Conservation (phyloP, 1,140 invertebrate genomes). For the Drosophila tropicalis region DNA sequence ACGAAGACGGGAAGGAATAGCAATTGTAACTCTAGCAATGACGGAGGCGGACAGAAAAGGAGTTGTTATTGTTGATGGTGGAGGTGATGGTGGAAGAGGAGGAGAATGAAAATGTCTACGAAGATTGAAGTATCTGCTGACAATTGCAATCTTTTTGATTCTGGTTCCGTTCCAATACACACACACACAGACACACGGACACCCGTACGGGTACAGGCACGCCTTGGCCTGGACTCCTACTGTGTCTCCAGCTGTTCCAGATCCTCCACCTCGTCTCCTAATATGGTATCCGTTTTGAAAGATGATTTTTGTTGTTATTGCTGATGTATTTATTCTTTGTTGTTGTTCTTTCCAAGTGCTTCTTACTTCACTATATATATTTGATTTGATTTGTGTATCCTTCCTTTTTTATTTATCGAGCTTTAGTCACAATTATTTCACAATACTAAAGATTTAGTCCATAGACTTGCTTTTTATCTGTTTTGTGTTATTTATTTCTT, state of each 20-base stretch:
- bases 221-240: background rate
- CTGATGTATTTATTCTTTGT: conserved; percentile 1
- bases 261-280: background rate
- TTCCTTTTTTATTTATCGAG: conserved; percentile 1
- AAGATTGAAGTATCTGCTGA: background rate
- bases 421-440: conserved; percentile 4
- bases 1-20: background rate
- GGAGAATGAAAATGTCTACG: background rate
- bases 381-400: conserved; percentile 5
- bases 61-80: background rate
- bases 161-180: background rate
- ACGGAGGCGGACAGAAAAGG: background rate
- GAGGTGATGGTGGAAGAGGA: background rate
- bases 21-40: background rate
- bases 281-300: background rate
- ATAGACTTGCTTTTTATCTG: conserved; percentile 22
- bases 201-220: background rate
- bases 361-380: conserved; percentile 3
- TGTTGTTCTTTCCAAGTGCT: background rate
- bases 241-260: background rate
- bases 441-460: conserved; percentile 27
- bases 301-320: background rate
- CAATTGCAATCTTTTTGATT: conserved; percentile 1
- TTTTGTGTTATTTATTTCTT: conserved; percentile 17
- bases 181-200: background rate